Evolutionary conservation across 2,113 vertebrate genomes (phyloP).

Genomic region (Chaenocephalus aceratus): DNA sequence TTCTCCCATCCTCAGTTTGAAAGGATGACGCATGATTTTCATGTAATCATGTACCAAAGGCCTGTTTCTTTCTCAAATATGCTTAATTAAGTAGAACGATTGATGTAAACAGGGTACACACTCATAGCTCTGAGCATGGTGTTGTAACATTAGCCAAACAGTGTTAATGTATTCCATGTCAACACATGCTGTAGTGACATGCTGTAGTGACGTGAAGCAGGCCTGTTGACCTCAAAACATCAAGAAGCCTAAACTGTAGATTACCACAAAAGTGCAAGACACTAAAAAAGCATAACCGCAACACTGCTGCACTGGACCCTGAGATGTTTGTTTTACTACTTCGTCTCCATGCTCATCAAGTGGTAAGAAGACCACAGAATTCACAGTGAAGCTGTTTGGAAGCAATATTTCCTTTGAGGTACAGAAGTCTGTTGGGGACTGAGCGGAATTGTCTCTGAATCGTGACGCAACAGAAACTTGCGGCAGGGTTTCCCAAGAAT

Average conservation of each 20-base stretch:
- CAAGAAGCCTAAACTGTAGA: not conserved
- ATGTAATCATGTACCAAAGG: not conserved
- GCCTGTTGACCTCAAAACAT: conserved; percentile 12
- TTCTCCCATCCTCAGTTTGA: not conserved
- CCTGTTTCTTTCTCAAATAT: not conserved
- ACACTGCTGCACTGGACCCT: not conserved
- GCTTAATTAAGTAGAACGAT: not conserved
- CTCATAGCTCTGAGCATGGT: not conserved
- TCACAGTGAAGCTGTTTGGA: not conserved
- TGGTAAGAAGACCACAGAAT: not conserved
- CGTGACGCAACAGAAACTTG: conserved; percentile 42
- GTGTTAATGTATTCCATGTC: conserved; percentile 2
- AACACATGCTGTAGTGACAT: not conserved
- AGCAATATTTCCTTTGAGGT: not conserved
- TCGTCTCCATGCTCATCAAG: not conserved
- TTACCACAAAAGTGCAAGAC: not conserved
- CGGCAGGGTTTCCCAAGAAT: conserved; percentile 22
- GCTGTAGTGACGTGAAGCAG: not conserved
- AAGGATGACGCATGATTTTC: not conserved
- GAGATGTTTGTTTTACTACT: not conserved
- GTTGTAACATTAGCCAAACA: not conserved
- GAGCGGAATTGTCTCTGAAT: conserved; percentile 3
- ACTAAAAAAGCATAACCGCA: not conserved
- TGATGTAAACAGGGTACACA: not conserved
- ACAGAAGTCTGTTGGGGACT: not conserved